These are phyloP conservation scores for Andrena bucephala DNA, from an alignment of 2,888 invertebrate species.

Conservation along the genomic window DNA sequence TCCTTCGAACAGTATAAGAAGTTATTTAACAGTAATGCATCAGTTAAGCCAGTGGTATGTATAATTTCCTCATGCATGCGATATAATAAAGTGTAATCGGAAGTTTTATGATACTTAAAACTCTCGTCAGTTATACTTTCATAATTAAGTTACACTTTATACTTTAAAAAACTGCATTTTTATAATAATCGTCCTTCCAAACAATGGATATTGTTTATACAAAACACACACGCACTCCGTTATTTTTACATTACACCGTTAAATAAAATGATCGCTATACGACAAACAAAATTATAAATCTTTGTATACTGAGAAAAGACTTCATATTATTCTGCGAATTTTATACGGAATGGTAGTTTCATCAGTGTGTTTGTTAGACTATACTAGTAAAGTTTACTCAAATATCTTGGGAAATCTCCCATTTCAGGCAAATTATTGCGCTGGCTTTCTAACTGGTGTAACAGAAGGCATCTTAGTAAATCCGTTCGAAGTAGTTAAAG, in stretches of 20 bases:
- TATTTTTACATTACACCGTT: not conserved
- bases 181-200: not conserved
- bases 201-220: not conserved
- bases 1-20: constrained; percentile 97
- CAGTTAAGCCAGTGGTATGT: constrained; percentile 91
- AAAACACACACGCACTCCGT: not conserved
- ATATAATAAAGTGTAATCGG: no score
- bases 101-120: not conserved
- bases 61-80: not conserved
- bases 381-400: not conserved
- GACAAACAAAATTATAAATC: not conserved
- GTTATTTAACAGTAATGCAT: constrained; percentile 90
- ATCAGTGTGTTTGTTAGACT: not conserved
- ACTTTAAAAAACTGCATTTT: not conserved
- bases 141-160: no score
- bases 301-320: not conserved
- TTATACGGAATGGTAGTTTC: no score
- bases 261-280: not conserved
- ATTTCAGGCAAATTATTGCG: constrained; percentile 93
- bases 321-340: no score
- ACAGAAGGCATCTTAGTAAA: constrained; percentile 97
- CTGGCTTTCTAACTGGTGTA: constrained; percentile 95
- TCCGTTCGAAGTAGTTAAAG: constrained; percentile 98
- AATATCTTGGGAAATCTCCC: not conserved
- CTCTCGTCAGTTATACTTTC: no score